Base-by-base conservation (phyloP, 2,888 invertebrate genomes). In the Melikaiella ostensackeni region DNA sequence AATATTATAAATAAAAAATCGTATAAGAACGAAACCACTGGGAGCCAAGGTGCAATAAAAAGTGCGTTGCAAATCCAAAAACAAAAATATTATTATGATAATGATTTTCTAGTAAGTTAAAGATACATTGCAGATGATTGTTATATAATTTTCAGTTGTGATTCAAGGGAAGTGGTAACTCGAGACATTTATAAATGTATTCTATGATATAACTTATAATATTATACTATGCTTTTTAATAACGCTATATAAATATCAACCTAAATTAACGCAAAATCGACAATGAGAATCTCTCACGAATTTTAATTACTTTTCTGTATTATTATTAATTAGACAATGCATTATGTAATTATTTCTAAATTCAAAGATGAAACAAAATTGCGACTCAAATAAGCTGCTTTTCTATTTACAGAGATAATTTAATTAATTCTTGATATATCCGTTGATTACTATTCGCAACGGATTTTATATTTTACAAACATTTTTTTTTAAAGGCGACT, bases 81-180 rank as follows among this genome's bases (percentile, higher is more conserved):
- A 89, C 84, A 85, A 89, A 88, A 88, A 86, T 88, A 88, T 89
- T 88, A 87, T 87, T 88, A 83, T 83, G 85, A 84, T 84, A 83
- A 80, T 80, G 85, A 80, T 84, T 81, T 83, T 85, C 79, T 84
- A 75, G 80, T 81, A 79, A 78, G 82, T 75, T 82, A 78, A 84
- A 81, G 80, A 85, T 84, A 85, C 83, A 84, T 83, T 76, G 62
- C 63, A 82, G 82, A 84, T 80, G 76, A 81, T 83, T 78, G 84
- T 86, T 86, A 85, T 83, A 88, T 80, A 86, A 84, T 83, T 81
- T 80, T 78, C 79, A 75, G 80, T 81, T 77, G 81, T 83, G 82
- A 74, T 50, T 50, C 30, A 19, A 50, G 46, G 27, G 83, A 82
- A 83, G 79, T 86, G 81, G 81, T 84, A 81, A 86, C 81, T 84